These are phyloP conservation scores for Ceyx melanurus DNA, from an alignment of 2,113 vertebrate genomes.

Conservation along the genomic window DNA sequence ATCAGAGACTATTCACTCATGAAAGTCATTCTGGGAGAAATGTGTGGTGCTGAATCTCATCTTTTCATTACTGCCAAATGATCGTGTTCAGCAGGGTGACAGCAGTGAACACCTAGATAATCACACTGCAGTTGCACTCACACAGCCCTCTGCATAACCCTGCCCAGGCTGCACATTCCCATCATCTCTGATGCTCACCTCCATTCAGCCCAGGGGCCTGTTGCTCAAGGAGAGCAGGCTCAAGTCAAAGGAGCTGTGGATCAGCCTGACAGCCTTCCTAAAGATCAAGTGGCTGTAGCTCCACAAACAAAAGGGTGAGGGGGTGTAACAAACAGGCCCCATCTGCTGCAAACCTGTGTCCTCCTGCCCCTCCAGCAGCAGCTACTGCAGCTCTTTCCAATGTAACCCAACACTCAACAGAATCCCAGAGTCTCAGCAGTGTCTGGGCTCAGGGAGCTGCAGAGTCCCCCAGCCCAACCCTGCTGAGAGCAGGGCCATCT, in stretches of 20 bases:
- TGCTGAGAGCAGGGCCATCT: too few relatives aligned
- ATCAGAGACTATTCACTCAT: not conserved
- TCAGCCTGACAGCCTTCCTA: not conserved
- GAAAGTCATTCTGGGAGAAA: not conserved
- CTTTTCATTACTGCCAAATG: not conserved
- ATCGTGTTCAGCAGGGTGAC: not conserved
- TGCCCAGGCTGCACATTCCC: not conserved
- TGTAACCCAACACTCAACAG: rapidly evolving
- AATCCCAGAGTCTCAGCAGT: too few relatives aligned
- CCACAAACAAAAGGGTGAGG: not conserved
- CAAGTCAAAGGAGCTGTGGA: not conserved
- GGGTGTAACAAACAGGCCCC: not conserved
- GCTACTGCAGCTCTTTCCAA: not conserved
- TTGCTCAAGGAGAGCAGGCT: not conserved
- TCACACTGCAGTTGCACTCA: not conserved
- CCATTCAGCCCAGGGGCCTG: not conserved
- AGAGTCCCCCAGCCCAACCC: too few relatives aligned
- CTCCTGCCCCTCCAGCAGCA: not conserved
- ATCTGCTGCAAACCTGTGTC: not conserved
- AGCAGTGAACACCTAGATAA: not conserved
- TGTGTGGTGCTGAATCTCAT: rapidly evolving
- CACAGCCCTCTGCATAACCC: not conserved
- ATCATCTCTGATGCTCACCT: not conserved
- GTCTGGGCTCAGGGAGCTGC: too few relatives aligned
- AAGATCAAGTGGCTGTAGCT: not conserved